Percentiles rank a stretch among this genome's conserved stretches.
Conservation (phyloP, 2,797 vertebrate species). For the Sebastes minor region DNA sequence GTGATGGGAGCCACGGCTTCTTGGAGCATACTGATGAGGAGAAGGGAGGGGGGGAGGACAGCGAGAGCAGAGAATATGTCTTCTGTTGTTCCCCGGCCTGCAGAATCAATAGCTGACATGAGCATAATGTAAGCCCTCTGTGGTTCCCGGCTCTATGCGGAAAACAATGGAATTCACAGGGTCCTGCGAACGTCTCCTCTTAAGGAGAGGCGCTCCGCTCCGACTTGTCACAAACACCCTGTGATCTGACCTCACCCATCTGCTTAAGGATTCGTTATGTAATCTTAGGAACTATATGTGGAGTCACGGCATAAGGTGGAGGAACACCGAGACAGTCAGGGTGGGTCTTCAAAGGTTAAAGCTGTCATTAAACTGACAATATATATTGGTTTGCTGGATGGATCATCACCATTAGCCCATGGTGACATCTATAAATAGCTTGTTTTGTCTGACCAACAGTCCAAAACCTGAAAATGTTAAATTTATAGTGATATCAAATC, state of each 20-base stretch:
- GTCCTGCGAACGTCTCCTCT: conserved; percentile 40
- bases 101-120: conserved; percentile 77
- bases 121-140: conserved; percentile 64
- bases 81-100: conserved; percentile 68
- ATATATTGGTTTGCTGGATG: not conserved
- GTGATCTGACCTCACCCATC: conserved; percentile 69
- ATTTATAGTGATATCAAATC: not conserved
- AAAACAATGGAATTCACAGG: conserved; percentile 64
- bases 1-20: conserved; percentile 54
- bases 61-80: conserved; percentile 64
- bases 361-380: not conserved
- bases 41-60: conserved; percentile 34
- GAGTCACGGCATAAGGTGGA: conserved; percentile 24
- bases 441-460: not conserved
- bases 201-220: conserved; percentile 46
- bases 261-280: conserved; percentile 66
- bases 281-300: conserved; percentile 60
- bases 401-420: not conserved
- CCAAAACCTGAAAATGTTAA: not conserved
- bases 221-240: conserved; percentile 64
- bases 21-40: conserved; percentile 70
- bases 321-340: not conserved
- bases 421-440: conserved; percentile 2
- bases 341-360: conserved; percentile 12
- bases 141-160: conserved; percentile 42